These are phyloP conservation scores for Seriola rivoliana DNA, from an alignment of 2,113 vertebrate genomes.

Conservation along the genomic window DNA sequence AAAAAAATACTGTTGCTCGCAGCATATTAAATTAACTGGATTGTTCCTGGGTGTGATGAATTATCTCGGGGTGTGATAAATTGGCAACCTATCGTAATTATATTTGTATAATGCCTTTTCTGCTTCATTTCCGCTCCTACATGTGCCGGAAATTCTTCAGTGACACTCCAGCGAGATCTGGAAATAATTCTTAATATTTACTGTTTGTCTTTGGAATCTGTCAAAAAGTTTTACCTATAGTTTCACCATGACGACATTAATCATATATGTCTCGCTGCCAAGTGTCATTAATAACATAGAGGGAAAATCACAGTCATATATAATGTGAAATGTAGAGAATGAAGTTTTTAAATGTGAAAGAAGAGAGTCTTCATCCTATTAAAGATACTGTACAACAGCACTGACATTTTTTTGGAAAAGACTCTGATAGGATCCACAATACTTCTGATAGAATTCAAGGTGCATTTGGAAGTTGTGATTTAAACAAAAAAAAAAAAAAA, in stretches of 20 bases:
- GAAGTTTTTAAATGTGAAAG: background rate
- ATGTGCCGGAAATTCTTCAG: conserved; percentile 66
- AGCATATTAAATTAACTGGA: conserved; percentile 54
- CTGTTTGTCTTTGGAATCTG: conserved; percentile 32
- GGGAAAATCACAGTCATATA: background rate
- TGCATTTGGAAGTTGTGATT: background rate
- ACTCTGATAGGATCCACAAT: background rate
- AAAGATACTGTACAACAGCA: background rate
- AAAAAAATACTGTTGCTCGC: conserved; percentile 42
- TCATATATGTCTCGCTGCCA: background rate
- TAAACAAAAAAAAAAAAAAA: background rate
- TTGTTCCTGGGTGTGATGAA: conserved; percentile 67
- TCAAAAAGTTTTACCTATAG: conserved; percentile 25
- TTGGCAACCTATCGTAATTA: conserved; percentile 71
- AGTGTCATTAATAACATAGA: conserved; percentile 24
- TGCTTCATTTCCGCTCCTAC: conserved; percentile 73
- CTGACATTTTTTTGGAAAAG: background rate
- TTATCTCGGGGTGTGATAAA: conserved; percentile 75
- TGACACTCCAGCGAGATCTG: conserved; percentile 20
- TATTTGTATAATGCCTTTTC: conserved; percentile 82
- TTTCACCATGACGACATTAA: background rate
- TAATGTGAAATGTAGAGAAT: background rate
- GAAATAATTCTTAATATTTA: conserved; percentile 34
- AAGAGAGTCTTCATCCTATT: background rate
- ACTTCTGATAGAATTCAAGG: background rate